phyloP scores from a whole-genome alignment of 2,113 vertebrate genomes.

The Protobothrops mucrosquamatus region DNA sequence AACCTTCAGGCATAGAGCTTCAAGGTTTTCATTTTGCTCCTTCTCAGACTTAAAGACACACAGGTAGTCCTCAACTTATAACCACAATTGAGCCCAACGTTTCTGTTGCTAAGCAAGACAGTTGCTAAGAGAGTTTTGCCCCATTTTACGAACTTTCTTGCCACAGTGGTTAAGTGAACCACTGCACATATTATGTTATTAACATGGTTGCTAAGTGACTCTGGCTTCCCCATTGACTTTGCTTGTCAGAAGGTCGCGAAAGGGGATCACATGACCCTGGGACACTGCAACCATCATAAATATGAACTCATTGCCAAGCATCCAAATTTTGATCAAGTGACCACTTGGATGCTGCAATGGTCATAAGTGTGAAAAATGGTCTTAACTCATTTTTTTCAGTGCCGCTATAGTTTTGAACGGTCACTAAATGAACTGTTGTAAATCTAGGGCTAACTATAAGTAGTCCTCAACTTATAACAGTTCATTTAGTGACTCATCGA shows the following conservation, averaged over 20 bases:
- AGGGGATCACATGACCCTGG: background rate
- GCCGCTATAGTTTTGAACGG: background rate
- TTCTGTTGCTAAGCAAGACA: background rate
- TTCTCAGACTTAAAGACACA: constrained; percentile 48
- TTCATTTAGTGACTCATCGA: background rate
- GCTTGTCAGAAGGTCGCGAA: background rate
- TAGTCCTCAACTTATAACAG: background rate
- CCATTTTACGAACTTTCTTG: background rate
- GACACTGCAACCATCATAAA: background rate
- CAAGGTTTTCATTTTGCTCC: constrained; percentile 52
- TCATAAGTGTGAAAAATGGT: background rate
- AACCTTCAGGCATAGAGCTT: constrained; percentile 49
- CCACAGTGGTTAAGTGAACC: background rate
- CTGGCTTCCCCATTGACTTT: background rate
- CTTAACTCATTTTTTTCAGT: background rate
- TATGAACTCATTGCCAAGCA: background rate
- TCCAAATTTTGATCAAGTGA: background rate
- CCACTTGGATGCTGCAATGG: background rate
- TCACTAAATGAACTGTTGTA: background rate
- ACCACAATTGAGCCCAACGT: background rate
- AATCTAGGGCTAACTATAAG: background rate
- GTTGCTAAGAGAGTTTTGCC: background rate
- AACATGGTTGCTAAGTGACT: background rate
- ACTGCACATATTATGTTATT: background rate
- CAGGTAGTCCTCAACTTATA: background rate